Evolutionary conservation across 2,113 vertebrate genomes (phyloP).

Genomic region (Pseudolaguvia tuberculata): DNA sequence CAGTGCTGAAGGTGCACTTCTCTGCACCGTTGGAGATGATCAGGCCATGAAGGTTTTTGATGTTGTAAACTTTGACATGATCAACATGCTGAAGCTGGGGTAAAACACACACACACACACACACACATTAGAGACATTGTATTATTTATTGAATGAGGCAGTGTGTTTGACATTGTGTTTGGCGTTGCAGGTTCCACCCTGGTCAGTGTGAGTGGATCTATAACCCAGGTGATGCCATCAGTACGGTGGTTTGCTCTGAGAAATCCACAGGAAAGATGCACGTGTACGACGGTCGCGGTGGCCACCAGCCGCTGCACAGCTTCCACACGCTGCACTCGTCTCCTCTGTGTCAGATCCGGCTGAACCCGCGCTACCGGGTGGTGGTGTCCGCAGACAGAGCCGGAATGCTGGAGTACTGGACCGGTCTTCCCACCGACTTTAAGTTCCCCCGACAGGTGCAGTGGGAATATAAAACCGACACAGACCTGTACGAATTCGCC

Average conservation of each 20-base stretch:
- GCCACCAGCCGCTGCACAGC: conserved; percentile 80
- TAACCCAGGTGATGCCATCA: conserved; percentile 94
- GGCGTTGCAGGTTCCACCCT: conserved; percentile 78
- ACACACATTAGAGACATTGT: too few species aligned
- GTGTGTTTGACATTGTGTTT: neutral
- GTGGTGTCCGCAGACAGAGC: conserved; percentile 92
- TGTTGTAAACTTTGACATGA: conserved; percentile 99
- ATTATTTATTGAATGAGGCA: neutral
- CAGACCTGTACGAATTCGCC: conserved; percentile 95
- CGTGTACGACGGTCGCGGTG: conserved; percentile 89
- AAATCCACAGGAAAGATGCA: conserved; percentile 95
- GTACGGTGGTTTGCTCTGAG: conserved; percentile 90
- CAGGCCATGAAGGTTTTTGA: conserved; percentile 99
- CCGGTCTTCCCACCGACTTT: conserved; percentile 86
- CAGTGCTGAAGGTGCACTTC: conserved; percentile 87
- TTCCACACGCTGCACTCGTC: conserved; percentile 89
- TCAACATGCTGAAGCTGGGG: conserved; percentile 98
- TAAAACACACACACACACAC: conserved; percentile 58
- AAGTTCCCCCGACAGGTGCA: conserved; percentile 85
- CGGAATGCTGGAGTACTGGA: conserved; percentile 98
- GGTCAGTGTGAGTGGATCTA: conserved; percentile 96
- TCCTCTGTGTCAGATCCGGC: conserved; percentile 83
- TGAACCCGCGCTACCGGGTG: conserved; percentile 83
- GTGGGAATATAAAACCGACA: conserved; percentile 97
- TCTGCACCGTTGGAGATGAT: conserved; percentile 94